Evolutionary conservation across 2,113 vertebrate genomes (phyloP), one percentile per base, ranked within the genome.

Genomic region (Thunnus thynnus): DNA sequence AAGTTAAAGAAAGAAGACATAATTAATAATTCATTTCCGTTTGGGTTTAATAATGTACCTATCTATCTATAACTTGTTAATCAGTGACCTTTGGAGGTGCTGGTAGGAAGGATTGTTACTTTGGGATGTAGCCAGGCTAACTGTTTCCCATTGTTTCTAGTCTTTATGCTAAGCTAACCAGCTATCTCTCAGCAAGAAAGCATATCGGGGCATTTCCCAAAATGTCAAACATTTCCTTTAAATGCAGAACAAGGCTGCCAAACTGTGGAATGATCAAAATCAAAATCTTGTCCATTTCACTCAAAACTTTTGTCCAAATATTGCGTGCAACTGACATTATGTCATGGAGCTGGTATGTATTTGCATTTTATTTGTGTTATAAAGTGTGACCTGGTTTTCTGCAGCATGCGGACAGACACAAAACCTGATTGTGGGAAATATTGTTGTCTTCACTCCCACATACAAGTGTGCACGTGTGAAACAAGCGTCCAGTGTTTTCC

Each of bases 401-500:
- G 46, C 78, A 57, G 20, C 8, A 8, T 54, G 69, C 54, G 52
- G 57, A n/a, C 52, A 46, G 67, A 72, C 58, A 85, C 76, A 83
- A 82, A 78, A 67, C 86, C 63, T 51, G 78, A 67, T 78, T 87
- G 89, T 91, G 86, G 80, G 83, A 88, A 88, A 66, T 83, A 48
- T 50, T 22, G 50, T n/a, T 14, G 20, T 7, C 86, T 74, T 84
- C 22, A 32, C 70, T 51, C 77, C 72, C 62, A 58, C 71, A 84
- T 77, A 66, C 58, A 75, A 83, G 64, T 48, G 46, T 65, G 65
- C 78, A 88, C 63, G 68, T 61, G 79, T 85, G 81, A 89, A 89
- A 93, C 90, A 92, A 89, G 74, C 22, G 5, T 9, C 76, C 84
- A 88, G 74, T 91, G 87, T 90, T 78, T 80, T 73, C 61, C 61